Evolutionary conservation across 2,797 vertebrate genomes (phyloP).

Genomic region (Melanotaenia trifasciata): DNA sequence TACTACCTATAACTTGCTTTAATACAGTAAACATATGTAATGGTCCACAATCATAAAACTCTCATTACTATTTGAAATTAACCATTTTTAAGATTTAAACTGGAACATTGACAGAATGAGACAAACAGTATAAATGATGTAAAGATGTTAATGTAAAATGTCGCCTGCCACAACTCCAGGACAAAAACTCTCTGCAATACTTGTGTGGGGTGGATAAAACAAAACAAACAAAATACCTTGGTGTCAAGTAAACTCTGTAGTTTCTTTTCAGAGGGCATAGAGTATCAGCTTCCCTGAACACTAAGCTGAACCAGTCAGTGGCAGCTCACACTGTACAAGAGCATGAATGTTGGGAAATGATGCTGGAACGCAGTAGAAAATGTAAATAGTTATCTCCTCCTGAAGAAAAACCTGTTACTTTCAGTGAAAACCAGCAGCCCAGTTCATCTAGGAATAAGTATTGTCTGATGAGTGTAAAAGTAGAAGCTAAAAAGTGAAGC

Average conservation of each 20-base stretch:
- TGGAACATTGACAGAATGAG: background rate
- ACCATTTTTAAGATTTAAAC: background rate
- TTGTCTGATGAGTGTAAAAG: no score
- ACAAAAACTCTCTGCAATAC: background rate
- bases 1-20: background rate
- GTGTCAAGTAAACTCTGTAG: background rate
- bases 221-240: background rate
- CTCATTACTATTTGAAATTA: background rate
- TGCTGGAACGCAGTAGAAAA: no score
- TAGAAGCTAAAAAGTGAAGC: no score
- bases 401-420: background rate
- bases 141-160: background rate
- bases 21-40: background rate
- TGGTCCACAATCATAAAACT: background rate
- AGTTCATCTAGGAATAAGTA: no score
- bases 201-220: background rate
- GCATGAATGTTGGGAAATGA: background rate
- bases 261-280: background rate
- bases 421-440: no score
- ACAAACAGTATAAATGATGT: background rate
- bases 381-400: no score
- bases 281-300: background rate
- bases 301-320: background rate
- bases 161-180: background rate
- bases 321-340: background rate